These are phyloP conservation scores for Arge pagana DNA, from an alignment of 2,888 invertebrate genomes.

Conservation along the genomic window DNA sequence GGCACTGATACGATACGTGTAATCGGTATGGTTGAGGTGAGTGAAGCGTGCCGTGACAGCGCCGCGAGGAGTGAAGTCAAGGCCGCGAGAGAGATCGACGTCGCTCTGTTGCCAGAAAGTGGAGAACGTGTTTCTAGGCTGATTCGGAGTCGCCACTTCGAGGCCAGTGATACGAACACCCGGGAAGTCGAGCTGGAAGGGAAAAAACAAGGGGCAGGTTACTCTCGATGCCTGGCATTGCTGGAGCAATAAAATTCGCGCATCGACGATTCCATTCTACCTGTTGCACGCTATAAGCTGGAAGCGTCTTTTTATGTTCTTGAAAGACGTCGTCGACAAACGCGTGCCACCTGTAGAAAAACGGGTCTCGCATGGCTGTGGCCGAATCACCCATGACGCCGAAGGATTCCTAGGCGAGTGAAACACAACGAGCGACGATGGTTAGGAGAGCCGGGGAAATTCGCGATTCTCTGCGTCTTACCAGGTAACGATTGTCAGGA, in stretches of 20 bases:
- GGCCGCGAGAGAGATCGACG: conserved; percentile 76
- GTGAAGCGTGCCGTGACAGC: conserved; percentile 74
- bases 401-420: conserved; percentile 68
- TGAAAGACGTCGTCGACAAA: conserved; percentile 79
- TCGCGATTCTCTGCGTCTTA: conserved; percentile 47
- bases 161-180: conserved; percentile 67
- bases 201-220: conserved; percentile 3
- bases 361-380: conserved; percentile 85
- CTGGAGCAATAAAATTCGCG: background rate
- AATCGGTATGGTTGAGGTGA: conserved; percentile 77
- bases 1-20: conserved; percentile 68
- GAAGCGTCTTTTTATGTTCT: conserved; percentile 72
- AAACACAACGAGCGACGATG: conserved; percentile 2
- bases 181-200: conserved; percentile 65
- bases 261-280: conserved; percentile 50
- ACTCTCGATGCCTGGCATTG: background rate
- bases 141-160: conserved; percentile 61
- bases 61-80: conserved; percentile 82
- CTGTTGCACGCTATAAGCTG: conserved; percentile 66
- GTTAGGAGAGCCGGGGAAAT: background rate
- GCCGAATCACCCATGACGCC: conserved; percentile 84
- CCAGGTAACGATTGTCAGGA: conserved; percentile 76
- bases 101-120: conserved; percentile 84
- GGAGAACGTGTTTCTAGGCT: conserved; percentile 61
- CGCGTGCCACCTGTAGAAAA: conserved; percentile 86